A percentile compares a stretch with the other conserved stretches of the same genome.
phyloP scores from a whole-genome alignment of 2,888 invertebrate genomes.

The Drosophila falleni region DNA sequence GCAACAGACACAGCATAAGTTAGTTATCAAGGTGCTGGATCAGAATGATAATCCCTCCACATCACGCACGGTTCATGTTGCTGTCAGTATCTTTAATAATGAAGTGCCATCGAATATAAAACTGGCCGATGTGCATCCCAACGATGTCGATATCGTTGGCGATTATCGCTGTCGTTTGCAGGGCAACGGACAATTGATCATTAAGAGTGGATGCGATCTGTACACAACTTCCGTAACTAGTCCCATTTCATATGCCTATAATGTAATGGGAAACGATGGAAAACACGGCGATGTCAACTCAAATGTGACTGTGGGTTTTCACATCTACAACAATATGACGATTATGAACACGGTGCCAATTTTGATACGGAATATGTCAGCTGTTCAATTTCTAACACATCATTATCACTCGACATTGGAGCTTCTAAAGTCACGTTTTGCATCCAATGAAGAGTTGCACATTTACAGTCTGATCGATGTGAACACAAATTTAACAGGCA shows the following conservation, averaged over 20 bases:
- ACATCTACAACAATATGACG: slow-evolving; percentile 92
- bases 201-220: slow-evolving; percentile 92
- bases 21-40: slow-evolving; percentile 92
- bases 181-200: slow-evolving; percentile 88
- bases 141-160: slow-evolving; percentile 95
- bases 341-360: slow-evolving; percentile 93
- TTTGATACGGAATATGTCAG: slow-evolving; percentile 90
- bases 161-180: slow-evolving; percentile 94
- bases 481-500: slow-evolving; percentile 80
- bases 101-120: slow-evolving; percentile 90
- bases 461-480: slow-evolving; percentile 89
- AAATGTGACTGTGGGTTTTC: slow-evolving; percentile 93
- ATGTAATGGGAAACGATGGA: slow-evolving; percentile 95
- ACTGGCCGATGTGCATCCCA: slow-evolving; percentile 96
- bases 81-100: slow-evolving; percentile 92
- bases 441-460: slow-evolving; percentile 88
- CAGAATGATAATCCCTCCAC: slow-evolving; percentile 96
- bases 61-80: slow-evolving; percentile 92
- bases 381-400: slow-evolving; percentile 91
- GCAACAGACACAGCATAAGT: slow-evolving; percentile 92
- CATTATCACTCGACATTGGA: slow-evolving; percentile 91
- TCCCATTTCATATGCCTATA: slow-evolving; percentile 91
- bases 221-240: slow-evolving; percentile 89
- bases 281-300: slow-evolving; percentile 94
- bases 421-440: slow-evolving; percentile 88